These are phyloP conservation scores for Neomorphus geoffroyi DNA, from an alignment of 2,797 vertebrate species.

Conservation along the genomic window DNA sequence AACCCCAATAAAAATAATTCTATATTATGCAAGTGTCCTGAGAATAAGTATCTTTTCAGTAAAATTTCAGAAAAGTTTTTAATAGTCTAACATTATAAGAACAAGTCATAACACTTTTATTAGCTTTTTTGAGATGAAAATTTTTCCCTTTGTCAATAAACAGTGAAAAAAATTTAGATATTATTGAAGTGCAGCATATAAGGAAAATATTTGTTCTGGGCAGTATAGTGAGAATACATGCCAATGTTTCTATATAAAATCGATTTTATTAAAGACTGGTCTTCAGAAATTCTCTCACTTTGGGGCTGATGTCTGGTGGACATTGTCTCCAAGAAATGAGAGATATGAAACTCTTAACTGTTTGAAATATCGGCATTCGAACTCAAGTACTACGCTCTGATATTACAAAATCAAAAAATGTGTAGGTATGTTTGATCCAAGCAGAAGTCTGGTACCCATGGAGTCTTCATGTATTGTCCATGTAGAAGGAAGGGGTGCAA, in stretches of 20 bases:
- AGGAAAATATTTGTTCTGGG: background rate
- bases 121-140: background rate
- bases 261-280: background rate
- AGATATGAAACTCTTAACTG: background rate
- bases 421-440: background rate
- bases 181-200: background rate
- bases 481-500: background rate
- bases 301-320: background rate
- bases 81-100: background rate
- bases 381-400: background rate
- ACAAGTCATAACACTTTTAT: background rate
- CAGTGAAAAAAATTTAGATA: background rate
- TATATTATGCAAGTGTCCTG: background rate
- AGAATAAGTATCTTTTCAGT: background rate
- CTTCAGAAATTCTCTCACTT: background rate
- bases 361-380: background rate
- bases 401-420: background rate
- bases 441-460: background rate
- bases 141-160: background rate
- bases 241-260: background rate
- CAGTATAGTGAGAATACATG: background rate
- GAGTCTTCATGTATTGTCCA: background rate
- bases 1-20: background rate
- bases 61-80: background rate
- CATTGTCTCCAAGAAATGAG: background rate